phyloP scores from a whole-genome alignment of 35 echinoderm and acorn worm genomes.

The Apostichopus japonicus region DNA sequence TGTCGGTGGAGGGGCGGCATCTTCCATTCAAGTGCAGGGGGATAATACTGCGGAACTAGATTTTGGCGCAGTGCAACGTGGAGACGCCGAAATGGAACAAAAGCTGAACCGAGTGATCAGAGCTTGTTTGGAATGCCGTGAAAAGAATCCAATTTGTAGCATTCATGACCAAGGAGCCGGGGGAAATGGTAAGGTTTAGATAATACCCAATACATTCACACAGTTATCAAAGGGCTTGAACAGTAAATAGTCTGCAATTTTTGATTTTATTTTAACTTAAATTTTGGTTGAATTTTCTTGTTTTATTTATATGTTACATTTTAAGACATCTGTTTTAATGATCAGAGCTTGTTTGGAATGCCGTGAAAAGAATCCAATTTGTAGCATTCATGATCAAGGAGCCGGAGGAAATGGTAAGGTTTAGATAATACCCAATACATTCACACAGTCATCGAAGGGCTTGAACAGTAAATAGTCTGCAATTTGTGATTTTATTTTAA shows the following conservation, averaged over 20 bases:
- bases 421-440: too few relatives aligned
- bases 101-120: slow-evolving; percentile 94
- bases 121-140: slow-evolving; percentile 83
- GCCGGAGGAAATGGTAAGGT: slow-evolving; percentile 77
- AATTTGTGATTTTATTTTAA: too few relatives aligned
- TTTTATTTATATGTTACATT: too few relatives aligned
- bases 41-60: slow-evolving; percentile 94
- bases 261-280: too few relatives aligned
- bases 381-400: slow-evolving; percentile 98
- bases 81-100: slow-evolving; percentile 99
- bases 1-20: slow-evolving; percentile 95
- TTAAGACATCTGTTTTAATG: background rate
- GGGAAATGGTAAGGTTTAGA: slow-evolving; percentile 50
- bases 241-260: too few relatives aligned
- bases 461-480: too few relatives aligned
- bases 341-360: slow-evolving; percentile 92
- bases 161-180: slow-evolving; percentile 99
- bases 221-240: too few relatives aligned
- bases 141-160: slow-evolving; percentile 92
- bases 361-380: slow-evolving; percentile 85
- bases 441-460: too few relatives aligned
- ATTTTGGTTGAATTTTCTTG: too few relatives aligned
- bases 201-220: too few relatives aligned
- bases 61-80: slow-evolving; percentile 96
- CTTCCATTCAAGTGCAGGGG: slow-evolving; percentile 98